These are phyloP conservation scores for Sebastes trivittatus DNA, from an alignment of 2,797 vertebrate genomes.

Conservation along the genomic window DNA sequence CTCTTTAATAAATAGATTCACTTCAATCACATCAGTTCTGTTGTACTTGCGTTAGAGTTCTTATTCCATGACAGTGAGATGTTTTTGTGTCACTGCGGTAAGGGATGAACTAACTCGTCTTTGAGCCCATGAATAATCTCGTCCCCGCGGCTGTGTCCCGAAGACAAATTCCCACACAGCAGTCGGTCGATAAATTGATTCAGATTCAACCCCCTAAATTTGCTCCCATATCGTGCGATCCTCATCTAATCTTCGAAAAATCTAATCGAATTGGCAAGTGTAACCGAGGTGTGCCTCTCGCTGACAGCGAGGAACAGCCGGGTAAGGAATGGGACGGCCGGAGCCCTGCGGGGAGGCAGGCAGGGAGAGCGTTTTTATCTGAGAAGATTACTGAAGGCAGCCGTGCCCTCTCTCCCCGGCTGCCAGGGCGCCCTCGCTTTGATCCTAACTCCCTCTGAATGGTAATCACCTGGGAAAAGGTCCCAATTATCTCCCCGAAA, in stretches of 20 bases:
- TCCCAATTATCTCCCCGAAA: constrained; percentile 74
- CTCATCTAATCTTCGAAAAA: constrained; percentile 35
- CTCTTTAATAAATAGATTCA: no score
- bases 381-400: constrained; percentile 63
- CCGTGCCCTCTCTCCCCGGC: constrained; percentile 44
- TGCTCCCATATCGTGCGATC: constrained; percentile 7
- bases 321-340: constrained; percentile 27
- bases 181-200: neutral
- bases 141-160: neutral
- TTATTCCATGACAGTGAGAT: neutral
- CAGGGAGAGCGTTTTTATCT: constrained; percentile 50
- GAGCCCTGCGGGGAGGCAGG: constrained; percentile 9
- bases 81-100: neutral
- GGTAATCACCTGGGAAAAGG: constrained; percentile 76
- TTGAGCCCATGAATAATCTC: neutral
- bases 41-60: neutral
- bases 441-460: constrained; percentile 74
- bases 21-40: neutral
- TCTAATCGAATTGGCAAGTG: constrained; percentile 35
- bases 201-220: constrained; percentile 16
- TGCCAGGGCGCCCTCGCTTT: constrained; percentile 57
- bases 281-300: constrained; percentile 1
- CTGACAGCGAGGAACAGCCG: constrained; percentile 36
- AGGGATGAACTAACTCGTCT: neutral
- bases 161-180: neutral